Evolutionary conservation across 2,113 vertebrate genomes (phyloP), one percentile per base, ranked within the genome.

Genomic region (Barnardius zonarius): DNA sequence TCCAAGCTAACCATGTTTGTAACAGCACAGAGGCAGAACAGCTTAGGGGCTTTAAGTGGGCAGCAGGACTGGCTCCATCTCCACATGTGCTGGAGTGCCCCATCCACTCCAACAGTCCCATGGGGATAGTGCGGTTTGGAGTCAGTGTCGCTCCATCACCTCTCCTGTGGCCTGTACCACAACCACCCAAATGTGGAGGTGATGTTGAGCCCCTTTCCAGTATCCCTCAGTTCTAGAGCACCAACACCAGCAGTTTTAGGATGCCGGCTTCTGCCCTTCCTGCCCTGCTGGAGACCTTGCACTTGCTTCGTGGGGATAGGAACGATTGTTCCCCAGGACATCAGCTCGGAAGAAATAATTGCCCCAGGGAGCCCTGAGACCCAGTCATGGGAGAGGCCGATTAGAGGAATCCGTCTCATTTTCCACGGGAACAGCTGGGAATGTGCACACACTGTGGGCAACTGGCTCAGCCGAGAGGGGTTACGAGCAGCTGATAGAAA

Each of bases 361-460:
- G 79, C 72, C 70, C 85, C 30, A 25, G 85, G 72, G 85, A 90
- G 35, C 82, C 81, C 82, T 5, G 63, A 74, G 79, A 86, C 14
- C n/a, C 17, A 19, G 63, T 39, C 49, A 0, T 33, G 49, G 83
- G 79, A 88, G 85, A 92, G 75, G 76, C 1, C 17, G 88, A 93
- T 92, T 49, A 70, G 79, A 76, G 46, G 94, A 80, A 88, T 94
- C 85, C 49, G 23, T 85, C 85, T 95, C 67, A 48, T 94, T 87
- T 90, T 73, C 57, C 90, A 61, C 62, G 30, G 88, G 70, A 92
- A 48, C 86, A 93, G 88, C 94, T 92, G 92, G 90, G 83, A 95
- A 88, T 46, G 79, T 15, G 79, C 72, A 64, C 0, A 1, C 49
- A 44, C 75, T 14, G 74, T 51, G 87, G 87, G 95, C 6, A 17